Base-by-base conservation (phyloP, 2,797 vertebrate genomes). In the Sebastes matsubarae region DNA sequence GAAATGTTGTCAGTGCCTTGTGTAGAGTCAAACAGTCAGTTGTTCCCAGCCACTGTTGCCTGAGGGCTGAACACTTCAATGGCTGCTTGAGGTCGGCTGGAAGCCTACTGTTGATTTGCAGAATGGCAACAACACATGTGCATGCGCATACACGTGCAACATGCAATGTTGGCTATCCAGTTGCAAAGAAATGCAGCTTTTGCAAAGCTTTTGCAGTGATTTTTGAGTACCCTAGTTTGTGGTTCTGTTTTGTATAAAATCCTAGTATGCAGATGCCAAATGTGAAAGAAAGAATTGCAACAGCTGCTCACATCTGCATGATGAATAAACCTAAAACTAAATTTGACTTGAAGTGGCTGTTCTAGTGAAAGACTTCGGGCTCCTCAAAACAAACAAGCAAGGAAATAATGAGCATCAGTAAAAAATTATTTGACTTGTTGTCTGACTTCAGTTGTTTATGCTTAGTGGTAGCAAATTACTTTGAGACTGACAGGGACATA, bases 361-460 rank as follows among this genome's bases (percentile, higher is more conserved):
- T 59, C 11, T 32, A 4, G 12, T 59, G 6, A 73, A 57, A 69
- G 6, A 14, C 22, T 22, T 9, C 3, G 2, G 29, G 7, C 25
- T 46, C 36, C 24, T 75, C 22, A 61, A 57, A 86, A 77, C 34
- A 34, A 76, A 63, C 58, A 75, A 54, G 38, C 36, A 22, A 54
- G 8, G 5, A 75, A 81, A 67, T 82, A 60, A 77, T 29, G 22
- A 65, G 30, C 20, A 38, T 38, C 42, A 29, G 27, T 67, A 42
- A 55, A 32, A 66, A 14, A 6, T 30, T 10, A 67, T 46, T 64
- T 46, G 4, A 7, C 59, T 60, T 60, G 38, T 60, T 60, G 50
- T 72, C 60, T 83, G 63, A 76, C 29, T 81, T 70, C 18, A 34
- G 66, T 58, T 81, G 61, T 71, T 72, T 68, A n/a, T 46, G 36